Evolutionary conservation across 2,888 invertebrate genomes (phyloP), one percentile per base, ranked within the genome.

Genomic region (Brachypalpus laphriformis): DNA sequence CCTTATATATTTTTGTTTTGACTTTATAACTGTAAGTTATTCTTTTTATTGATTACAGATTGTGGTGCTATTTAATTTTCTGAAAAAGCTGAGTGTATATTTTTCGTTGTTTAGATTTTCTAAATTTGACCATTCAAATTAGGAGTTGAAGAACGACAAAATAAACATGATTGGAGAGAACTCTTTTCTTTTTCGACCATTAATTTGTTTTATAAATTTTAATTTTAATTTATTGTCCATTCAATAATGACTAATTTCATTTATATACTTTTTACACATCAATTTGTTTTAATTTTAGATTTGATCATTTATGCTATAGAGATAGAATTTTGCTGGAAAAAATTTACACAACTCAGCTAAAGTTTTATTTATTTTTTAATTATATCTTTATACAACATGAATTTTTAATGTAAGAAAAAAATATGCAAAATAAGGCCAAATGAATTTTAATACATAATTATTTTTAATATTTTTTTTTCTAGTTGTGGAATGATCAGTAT

Each of bases 161-260:
- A 11, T 34, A 22, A 34, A 34, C 14, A 25, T 8, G 28, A 56
- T 8, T 28, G 28, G 45, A 59, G 76, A 54, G 22, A 57, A 57
- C 16, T 40, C 25, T 68, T 7, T 28, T 22, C 25, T 37, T 28
- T 40, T 42, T 16, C 40, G 11, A 47, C 9, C 18, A 63, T 61
- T 20, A 40, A 40, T 71, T 28, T 54, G 8, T 28, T 68, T 75
- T 28, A 18, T 22, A 14, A n/a, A 57, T 63, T 74, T 82, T 72
- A 77, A 76, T 63, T 76, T 77, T 68, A 68, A 71, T 81, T 86
- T 86, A 86, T 86, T 86, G 86, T 86, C 85, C 72, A 68, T 82
- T 82, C 57, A 86, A 82, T 63, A 85, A 85, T 72, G 65, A 74
- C 66, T 80, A 72, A 47, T 54, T 71, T 45, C 22, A 34, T 18